These are phyloP conservation scores for Octodon degus DNA, from an alignment of 2,113 vertebrate genomes.

Conservation along the genomic window DNA sequence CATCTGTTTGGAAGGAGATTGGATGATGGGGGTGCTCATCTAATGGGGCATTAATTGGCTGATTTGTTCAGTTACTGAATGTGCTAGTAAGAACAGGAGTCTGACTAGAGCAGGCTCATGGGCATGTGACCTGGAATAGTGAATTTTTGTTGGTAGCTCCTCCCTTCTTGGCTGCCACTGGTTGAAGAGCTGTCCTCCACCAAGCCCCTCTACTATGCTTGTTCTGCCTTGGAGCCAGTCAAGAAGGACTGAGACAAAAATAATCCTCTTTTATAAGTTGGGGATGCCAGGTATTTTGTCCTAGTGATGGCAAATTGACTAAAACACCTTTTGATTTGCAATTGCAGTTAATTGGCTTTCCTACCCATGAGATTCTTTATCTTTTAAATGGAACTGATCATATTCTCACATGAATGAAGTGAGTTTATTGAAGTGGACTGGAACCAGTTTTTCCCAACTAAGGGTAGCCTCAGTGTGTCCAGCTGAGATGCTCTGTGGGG, in stretches of 20 bases:
- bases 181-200: neutral
- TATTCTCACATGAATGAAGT: too few species aligned
- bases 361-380: neutral
- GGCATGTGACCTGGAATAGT: neutral
- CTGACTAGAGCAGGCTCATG: neutral
- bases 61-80: neutral
- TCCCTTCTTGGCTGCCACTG: neutral
- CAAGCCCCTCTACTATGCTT: neutral
- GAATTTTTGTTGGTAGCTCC: neutral
- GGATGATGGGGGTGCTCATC: neutral
- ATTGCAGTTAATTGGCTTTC: neutral
- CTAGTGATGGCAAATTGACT: neutral
- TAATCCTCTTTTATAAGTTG: neutral
- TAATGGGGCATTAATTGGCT: neutral
- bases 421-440: fast-evolving
- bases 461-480: fast-evolving
- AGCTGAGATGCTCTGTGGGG: neutral
- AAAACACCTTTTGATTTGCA: too few species aligned
- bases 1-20: neutral
- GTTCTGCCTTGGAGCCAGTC: neutral
- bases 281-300: neutral
- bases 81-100: neutral
- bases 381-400: neutral
- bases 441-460: neutral
- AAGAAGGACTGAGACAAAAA: neutral